Evolutionary conservation across 2,797 vertebrate genomes (phyloP), one percentile per base, ranked within the genome.

Genomic region (Chromobotia macracanthus): DNA sequence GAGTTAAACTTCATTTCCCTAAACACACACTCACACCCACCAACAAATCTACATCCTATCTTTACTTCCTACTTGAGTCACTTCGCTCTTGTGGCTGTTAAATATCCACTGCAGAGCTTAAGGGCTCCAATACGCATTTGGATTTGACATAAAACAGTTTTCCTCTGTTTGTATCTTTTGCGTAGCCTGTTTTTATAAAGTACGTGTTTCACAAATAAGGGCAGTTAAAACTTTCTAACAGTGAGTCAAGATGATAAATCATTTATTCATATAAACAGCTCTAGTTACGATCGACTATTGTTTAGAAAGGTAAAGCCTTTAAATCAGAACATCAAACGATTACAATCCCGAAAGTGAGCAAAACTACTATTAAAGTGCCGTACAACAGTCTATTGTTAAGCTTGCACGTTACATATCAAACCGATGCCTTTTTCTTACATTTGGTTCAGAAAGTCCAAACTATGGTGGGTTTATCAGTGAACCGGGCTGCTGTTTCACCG

Each of bases 11-110:
- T 55, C 23, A 72, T 79, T 79, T 79, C 77, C 77, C 65, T 65
- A 79, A 72, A 72, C 21, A 64, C 8, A 64, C 76, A 72, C 64
- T 55, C 68, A 79, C 77, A 55, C 60, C 68, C 77, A 53, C 25
- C 0, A 64, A 18, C n/a, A 5, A 19, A 41, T 50, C 51, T 48
- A 18, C 75, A 71, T 53, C 71, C 61, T 13, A 58, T 68, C 44
- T 61, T 64, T 28, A 79, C 77, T 79, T 79, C 77, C 77, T 72
- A 72, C 6, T 50, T 68, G 11, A 51, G 28, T 41, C 44, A 25
- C 5, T 63, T 48, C 23, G 21, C 2, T 11, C 12, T 35, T 31
- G 3, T n/a, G 23, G 38, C 21, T 21, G 51, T 16, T 35, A 58
- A 12, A 35, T 11, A 21, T 48, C 8, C 12, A 60, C 21, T 1